Evolutionary conservation across 1,140 invertebrate genomes (phyloP).

Genomic region (Bombus consobrinus): DNA sequence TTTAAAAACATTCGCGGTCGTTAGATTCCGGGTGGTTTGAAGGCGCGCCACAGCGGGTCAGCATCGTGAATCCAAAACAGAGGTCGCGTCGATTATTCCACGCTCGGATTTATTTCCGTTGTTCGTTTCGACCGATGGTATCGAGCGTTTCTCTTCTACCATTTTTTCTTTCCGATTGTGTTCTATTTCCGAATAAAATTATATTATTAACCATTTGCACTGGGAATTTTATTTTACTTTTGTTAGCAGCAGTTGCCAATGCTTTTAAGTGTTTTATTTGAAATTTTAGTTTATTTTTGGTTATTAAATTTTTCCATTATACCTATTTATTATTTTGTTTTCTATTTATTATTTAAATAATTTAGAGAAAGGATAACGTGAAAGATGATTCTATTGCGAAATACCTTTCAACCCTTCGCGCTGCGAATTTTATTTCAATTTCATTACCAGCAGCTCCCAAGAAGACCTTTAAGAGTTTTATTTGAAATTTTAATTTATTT

Average conservation of each 20-base stretch:
- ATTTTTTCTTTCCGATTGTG: background rate
- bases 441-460: accelerated
- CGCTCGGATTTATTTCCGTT: background rate
- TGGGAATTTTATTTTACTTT: background rate
- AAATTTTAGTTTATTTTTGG: no score
- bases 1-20: conserved; percentile 70
- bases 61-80: background rate
- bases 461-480: no score
- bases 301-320: no score
- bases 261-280: no score
- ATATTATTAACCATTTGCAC: no score
- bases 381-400: no score
- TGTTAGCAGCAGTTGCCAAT: accelerated
- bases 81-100: background rate
- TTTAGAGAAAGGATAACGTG: no score
- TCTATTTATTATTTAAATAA: no score
- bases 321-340: no score
- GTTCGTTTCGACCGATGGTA: background rate
- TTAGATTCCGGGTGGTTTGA: conserved; percentile 14
- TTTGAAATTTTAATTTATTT: no score
- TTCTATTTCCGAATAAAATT: background rate
- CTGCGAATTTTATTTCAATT: no score
- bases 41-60: background rate
- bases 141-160: background rate
- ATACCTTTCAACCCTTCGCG: no score